Conservation (phyloP, 2,888 invertebrate genomes). For the Zygaena filipendulae region DNA sequence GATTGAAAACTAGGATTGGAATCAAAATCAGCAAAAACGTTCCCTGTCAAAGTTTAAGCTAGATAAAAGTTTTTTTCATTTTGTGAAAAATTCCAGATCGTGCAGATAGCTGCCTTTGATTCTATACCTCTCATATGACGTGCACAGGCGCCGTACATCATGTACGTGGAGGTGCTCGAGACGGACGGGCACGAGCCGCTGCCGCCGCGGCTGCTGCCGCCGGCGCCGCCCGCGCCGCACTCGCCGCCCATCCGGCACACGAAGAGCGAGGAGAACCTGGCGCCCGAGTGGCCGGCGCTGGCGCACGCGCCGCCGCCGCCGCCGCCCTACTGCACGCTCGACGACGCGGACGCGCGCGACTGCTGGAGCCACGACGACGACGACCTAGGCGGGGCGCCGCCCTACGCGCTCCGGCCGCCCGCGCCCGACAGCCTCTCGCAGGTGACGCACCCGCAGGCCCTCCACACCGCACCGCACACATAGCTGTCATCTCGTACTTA, state of each 20-base stretch:
- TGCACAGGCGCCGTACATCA: conserved; percentile 89
- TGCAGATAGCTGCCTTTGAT: too few relatives aligned
- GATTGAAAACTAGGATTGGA: too few relatives aligned
- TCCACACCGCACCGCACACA: conserved; percentile 15
- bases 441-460: conserved; percentile 74
- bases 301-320: conserved; percentile 61
- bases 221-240: conserved; percentile 78
- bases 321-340: conserved; percentile 46
- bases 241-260: conserved; percentile 84
- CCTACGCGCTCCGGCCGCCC: conserved; percentile 39
- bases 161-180: conserved; percentile 97
- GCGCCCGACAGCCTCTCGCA: conserved; percentile 79
- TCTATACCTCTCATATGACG: too few relatives aligned
- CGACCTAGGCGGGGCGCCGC: conserved; percentile 76
- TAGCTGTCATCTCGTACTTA: conserved; percentile 13
- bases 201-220: conserved; percentile 88
- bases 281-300: conserved; percentile 64
- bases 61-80: too few relatives aligned
- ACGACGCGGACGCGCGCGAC: conserved; percentile 66
- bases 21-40: too few relatives aligned
- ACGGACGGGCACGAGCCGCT: conserved; percentile 79
- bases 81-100: too few relatives aligned
- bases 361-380: conserved; percentile 98
- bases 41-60: too few relatives aligned
- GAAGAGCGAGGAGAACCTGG: conserved; percentile 92